Conservation (phyloP, 2,888 invertebrate genomes). For the Anorthoa munda region DNA sequence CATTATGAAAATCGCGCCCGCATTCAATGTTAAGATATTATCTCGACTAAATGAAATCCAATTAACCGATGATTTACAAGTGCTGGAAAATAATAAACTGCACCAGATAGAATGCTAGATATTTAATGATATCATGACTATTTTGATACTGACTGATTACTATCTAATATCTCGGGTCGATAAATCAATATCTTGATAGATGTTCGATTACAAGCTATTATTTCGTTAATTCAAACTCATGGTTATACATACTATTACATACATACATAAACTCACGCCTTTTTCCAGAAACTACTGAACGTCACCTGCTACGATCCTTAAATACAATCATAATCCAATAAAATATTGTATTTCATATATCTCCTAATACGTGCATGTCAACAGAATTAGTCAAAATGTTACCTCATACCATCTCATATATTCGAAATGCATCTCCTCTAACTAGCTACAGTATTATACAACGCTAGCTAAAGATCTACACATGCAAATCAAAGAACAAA, state of each 20-base stretch:
- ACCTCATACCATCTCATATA: constrained; percentile 10
- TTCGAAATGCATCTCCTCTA: constrained; percentile 23
- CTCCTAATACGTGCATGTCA: not conserved
- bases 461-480: constrained; percentile 66
- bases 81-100: constrained; percentile 39
- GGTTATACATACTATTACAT: not conserved
- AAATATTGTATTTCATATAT: not conserved
- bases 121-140: constrained; percentile 50
- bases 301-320: too few species aligned
- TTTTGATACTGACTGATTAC: constrained; percentile 19
- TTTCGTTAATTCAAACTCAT: not conserved
- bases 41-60: constrained; percentile 60
- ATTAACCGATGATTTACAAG: constrained; percentile 61
- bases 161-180: constrained; percentile 17
- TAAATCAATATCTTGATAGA: not conserved
- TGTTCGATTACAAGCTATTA: not conserved
- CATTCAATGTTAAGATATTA: constrained; percentile 57
- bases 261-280: too few species aligned
- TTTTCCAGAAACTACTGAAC: too few species aligned
- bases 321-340: too few species aligned
- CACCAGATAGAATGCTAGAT: constrained; percentile 30
- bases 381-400: not conserved
- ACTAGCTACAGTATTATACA: constrained; percentile 47
- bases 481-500: constrained; percentile 84
- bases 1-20: constrained; percentile 54